Base-by-base conservation (phyloP, 1,140 invertebrate species). In the Pseudomyrmex cubaensis region DNA sequence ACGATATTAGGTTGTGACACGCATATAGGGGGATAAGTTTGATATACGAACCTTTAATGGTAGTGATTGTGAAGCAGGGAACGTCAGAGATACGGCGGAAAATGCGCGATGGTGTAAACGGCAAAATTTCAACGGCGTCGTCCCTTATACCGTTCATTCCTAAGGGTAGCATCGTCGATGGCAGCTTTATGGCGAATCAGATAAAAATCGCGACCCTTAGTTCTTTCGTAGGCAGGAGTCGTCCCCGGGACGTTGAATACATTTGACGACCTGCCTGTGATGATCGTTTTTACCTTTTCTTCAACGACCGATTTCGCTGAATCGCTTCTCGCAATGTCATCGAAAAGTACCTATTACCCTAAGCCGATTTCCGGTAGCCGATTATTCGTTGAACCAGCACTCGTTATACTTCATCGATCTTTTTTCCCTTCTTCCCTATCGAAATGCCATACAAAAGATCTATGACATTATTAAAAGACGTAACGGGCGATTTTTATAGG, bases 131-230 rank as follows among this genome's bases (percentile, higher is more conserved):
- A 80, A 66, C 44, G 85, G 61, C 82, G 73, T 56, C 59, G n/a
- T 52, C 50, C 35, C 20, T 35, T 20, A 20, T 20, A 35, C 4
- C 35, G 35, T 35, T 35, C 35, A 35, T 35, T 35, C 35, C 35
- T 35, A 35, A 13, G n/a, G 78, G 44, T 86, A 84, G 84, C 35
- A 35, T 77, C 66, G 73, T 78, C 83, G 80, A 90, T 90, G 83
- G 85, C 78, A 90, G 74, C 90, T 91, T 90, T 87, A 90, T 89
- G 85, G 84, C 20, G 82, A 87, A 90, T 91, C 88, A 82, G 88
- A 90, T 90, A 89, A 90, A 85, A 82, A 77, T 52, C 83, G 64
- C 67, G 69, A 78, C 66, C 86, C 78, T 74, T 75, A 75, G 74
- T 76, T 77, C 63, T 12, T 20, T 52, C 13, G 44, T 7, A 48